Conservation (phyloP, 1,140 invertebrate genomes). For the Uloborus diversus region DNA sequence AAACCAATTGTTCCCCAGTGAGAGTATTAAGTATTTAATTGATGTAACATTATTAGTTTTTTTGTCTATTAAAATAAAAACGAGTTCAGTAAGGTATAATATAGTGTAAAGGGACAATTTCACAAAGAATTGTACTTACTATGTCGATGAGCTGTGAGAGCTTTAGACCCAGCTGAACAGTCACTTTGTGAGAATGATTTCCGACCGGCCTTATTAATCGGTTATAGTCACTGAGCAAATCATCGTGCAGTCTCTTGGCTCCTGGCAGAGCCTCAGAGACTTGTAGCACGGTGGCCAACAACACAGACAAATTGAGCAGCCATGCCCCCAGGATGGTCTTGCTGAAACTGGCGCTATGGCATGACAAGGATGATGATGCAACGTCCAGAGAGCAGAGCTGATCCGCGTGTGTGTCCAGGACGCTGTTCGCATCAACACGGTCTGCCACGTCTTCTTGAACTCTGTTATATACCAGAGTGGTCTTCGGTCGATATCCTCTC, state of each 20-base stretch:
- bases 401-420: conserved; percentile 13
- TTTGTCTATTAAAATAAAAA: too few relatives aligned
- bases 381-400: not conserved
- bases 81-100: too few relatives aligned
- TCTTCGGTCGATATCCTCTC: conserved; percentile 23
- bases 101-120: too few relatives aligned
- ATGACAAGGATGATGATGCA: conserved; percentile 4
- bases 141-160: conserved; percentile 70
- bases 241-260: conserved; percentile 63
- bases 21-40: too few relatives aligned
- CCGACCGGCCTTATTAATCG: conserved; percentile 68
- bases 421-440: conserved; percentile 31
- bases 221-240: conserved; percentile 67
- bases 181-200: conserved; percentile 68
- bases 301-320: not conserved
- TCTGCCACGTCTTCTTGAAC: conserved; percentile 32
- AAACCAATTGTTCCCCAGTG: too few relatives aligned
- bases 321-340: not conserved
- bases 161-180: conserved; percentile 68
- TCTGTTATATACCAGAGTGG: conserved; percentile 30
- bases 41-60: too few relatives aligned
- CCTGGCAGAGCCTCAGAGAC: conserved; percentile 58
- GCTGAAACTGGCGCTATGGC: not conserved
- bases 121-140: conserved; percentile 67
- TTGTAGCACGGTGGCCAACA: not conserved